phyloP scores from a whole-genome alignment of 2,888 invertebrate genomes.

The Drosophila falleni region DNA sequence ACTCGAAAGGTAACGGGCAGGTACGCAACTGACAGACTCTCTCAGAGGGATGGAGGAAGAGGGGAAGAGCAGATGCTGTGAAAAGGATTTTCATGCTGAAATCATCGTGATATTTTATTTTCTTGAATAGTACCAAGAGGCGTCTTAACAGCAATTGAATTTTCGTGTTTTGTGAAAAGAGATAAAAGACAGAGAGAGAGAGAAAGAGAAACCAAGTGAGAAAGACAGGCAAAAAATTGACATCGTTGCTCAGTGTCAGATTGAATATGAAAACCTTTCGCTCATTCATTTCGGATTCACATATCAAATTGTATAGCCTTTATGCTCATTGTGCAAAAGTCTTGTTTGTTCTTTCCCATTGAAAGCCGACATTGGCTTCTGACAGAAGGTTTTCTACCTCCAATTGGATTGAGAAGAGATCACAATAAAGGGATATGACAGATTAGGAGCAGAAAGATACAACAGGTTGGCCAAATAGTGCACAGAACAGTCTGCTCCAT shows the following conservation, averaged over 20 bases:
- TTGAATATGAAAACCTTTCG: constrained; percentile 60
- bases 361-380: constrained; percentile 12
- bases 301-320: constrained; percentile 55
- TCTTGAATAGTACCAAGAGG: constrained; percentile 9
- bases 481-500: neutral
- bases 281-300: constrained; percentile 37
- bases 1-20: constrained; percentile 6
- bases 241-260: constrained; percentile 66
- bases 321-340: constrained; percentile 25
- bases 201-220: neutral
- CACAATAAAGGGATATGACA: constrained; percentile 31
- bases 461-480: constrained; percentile 32
- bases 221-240: constrained; percentile 53
- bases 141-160: constrained; percentile 32
- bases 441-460: constrained; percentile 20
- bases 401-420: constrained; percentile 17
- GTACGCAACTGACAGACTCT: constrained; percentile 11
- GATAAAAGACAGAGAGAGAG: neutral
- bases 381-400: constrained; percentile 1
- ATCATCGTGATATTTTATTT: constrained; percentile 15
- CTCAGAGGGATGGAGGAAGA: neutral
- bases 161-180: constrained; percentile 19
- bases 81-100: constrained; percentile 37
- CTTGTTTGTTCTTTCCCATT: constrained; percentile 17
- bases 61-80: neutral